Evolutionary conservation across 2,888 invertebrate species (phyloP).

Genomic region (Cosmia trapezina): DNA sequence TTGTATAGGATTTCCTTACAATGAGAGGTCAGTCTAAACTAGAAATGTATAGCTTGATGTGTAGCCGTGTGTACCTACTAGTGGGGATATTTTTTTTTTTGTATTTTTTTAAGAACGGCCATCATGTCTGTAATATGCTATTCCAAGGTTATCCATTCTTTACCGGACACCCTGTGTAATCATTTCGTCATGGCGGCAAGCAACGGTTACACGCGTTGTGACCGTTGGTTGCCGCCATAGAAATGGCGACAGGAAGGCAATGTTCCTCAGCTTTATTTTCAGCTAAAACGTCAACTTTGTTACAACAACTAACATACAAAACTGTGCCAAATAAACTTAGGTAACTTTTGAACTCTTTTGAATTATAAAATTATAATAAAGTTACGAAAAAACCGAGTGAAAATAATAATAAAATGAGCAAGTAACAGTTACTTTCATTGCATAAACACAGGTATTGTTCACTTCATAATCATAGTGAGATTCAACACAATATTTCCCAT

Average conservation of each 20-base stretch:
- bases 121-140: too few relatives aligned
- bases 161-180: too few relatives aligned
- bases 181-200: too few relatives aligned
- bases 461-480: conserved; percentile 61
- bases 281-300: background rate
- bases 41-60: too few relatives aligned
- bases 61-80: too few relatives aligned
- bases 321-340: conserved; percentile 12
- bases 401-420: conserved; percentile 63
- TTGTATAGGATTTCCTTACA: too few relatives aligned
- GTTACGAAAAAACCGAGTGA: conserved; percentile 66
- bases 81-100: too few relatives aligned
- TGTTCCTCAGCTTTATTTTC: background rate
- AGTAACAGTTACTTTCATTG: conserved; percentile 84
- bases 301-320: background rate
- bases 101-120: too few relatives aligned
- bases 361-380: conserved; percentile 57
- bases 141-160: too few relatives aligned
- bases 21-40: too few relatives aligned
- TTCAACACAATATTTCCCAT: conserved; percentile 65
- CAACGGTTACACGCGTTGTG: too few relatives aligned
- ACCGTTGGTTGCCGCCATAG: too few relatives aligned
- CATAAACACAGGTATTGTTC: conserved; percentile 84
- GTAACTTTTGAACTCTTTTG: conserved; percentile 37
- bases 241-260: background rate